These are phyloP conservation scores for Leistus spinibarbis DNA, from an alignment of 2,888 invertebrate species.

Conservation along the genomic window DNA sequence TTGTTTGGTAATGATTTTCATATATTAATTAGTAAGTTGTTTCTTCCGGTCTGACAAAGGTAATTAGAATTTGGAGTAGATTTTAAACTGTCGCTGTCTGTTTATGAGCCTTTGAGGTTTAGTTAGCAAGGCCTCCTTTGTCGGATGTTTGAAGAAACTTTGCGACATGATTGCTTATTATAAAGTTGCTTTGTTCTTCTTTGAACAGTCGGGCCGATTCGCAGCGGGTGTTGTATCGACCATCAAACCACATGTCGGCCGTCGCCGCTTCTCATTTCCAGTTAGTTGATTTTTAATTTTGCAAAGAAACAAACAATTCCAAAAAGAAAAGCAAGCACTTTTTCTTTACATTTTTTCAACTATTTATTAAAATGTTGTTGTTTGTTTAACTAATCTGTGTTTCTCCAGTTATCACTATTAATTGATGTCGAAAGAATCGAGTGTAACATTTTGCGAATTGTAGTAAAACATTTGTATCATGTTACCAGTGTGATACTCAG, in stretches of 20 bases:
- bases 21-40: background rate
- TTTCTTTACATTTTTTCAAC: constrained; percentile 9
- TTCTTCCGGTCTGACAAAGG: background rate
- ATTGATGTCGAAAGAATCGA: constrained; percentile 7
- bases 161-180: constrained; percentile 17
- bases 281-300: constrained; percentile 62
- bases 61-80: background rate
- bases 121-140: background rate
- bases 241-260: constrained; percentile 74
- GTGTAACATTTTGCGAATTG: constrained; percentile 1
- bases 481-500: constrained; percentile 38
- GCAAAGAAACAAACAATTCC: background rate
- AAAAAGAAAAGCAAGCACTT: background rate
- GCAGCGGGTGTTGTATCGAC: constrained; percentile 75
- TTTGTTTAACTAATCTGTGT: background rate
- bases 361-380: constrained; percentile 20
- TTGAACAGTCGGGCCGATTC: constrained; percentile 71
- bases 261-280: constrained; percentile 71
- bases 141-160: background rate
- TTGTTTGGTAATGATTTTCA: background rate
- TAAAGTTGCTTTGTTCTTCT: constrained; percentile 50
- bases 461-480: constrained; percentile 4
- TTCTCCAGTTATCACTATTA: background rate
- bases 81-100: background rate
- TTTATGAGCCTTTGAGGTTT: background rate